Conservation (phyloP, 2,888 invertebrate species). For the Diploptera punctata region DNA sequence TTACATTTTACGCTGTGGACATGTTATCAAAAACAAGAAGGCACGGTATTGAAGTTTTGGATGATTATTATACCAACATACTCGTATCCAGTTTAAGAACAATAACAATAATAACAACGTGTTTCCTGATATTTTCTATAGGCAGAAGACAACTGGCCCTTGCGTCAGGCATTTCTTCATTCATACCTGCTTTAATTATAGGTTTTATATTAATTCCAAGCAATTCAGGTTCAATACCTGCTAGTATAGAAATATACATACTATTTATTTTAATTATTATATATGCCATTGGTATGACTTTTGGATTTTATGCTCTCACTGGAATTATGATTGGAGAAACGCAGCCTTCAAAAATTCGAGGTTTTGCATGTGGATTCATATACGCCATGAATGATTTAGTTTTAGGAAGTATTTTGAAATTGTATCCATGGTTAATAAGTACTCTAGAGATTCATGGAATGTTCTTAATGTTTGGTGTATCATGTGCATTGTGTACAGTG, state of each 20-base stretch:
- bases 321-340: constrained; percentile 79
- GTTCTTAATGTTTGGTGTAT: constrained; percentile 70
- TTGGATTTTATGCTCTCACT: constrained; percentile 76
- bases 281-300: constrained; percentile 76
- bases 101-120: constrained; percentile 68
- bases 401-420: constrained; percentile 72
- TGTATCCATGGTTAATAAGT: constrained; percentile 62
- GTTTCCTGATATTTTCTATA: no score
- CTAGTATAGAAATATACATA: constrained; percentile 50
- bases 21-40: constrained; percentile 56
- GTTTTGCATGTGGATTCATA: constrained; percentile 74
- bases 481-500: constrained; percentile 67
- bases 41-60: constrained; percentile 3
- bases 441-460: constrained; percentile 69
- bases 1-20: constrained; percentile 81
- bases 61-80: constrained; percentile 67
- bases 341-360: constrained; percentile 73
- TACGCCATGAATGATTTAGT: constrained; percentile 74
- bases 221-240: constrained; percentile 29
- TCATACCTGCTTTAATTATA: constrained; percentile 66
- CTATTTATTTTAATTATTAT: constrained; percentile 62
- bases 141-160: constrained; percentile 72
- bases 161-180: constrained; percentile 71
- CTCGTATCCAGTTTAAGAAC: constrained; percentile 72
- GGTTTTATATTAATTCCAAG: constrained; percentile 59